Base-by-base conservation (phyloP, 2,888 invertebrate genomes). In the Apodemia hepburni region DNA sequence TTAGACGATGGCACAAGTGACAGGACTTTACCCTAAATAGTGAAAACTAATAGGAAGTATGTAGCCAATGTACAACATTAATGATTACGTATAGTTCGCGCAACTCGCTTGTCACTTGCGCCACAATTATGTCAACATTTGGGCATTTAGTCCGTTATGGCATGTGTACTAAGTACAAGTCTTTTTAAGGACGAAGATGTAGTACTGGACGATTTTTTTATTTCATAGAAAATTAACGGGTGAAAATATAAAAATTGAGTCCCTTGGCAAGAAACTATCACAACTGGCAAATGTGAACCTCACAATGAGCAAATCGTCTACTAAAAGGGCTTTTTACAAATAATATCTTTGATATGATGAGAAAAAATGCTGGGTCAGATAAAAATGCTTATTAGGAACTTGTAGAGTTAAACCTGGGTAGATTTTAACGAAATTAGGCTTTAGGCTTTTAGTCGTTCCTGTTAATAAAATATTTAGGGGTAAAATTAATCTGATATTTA, bases 181-280 rank as follows among this genome's bases (percentile, higher is more conserved):
- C 91, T 90, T 90, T 83, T 78, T 70, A 78, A 87, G 91, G 91
- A 91, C 91, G 91, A 90, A 90, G 88, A 87, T 88, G 81, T 89
- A 79, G 82, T 74, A 79, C 80, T 90, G 90, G 90, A 90, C 89
- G 89, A 87, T 85, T 86, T 81, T 73, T 75, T 82, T 78, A 70
- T 71, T 75, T 78, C 80, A 75, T 77, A 74, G 77, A 75, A 75
- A 71, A 66, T 64, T 71, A 74, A 68, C 72, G 77, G 81, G 79
- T 74, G 62, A 67, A 68, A 79, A 72, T 67, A 69, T 72, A 70
- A 73, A 66, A 69, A 69, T 74, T 75, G 68, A 73, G 68, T 78
- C 74, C 75, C 73, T 82, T 87, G 90, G 90, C 90, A 91, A 90
- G 90, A 89, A 77, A 80, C 76, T 90, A 90, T 90, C 88, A 90